Evolutionary conservation across 2,797 vertebrate genomes (phyloP).

Genomic region (Epinephelus malabaricus): DNA sequence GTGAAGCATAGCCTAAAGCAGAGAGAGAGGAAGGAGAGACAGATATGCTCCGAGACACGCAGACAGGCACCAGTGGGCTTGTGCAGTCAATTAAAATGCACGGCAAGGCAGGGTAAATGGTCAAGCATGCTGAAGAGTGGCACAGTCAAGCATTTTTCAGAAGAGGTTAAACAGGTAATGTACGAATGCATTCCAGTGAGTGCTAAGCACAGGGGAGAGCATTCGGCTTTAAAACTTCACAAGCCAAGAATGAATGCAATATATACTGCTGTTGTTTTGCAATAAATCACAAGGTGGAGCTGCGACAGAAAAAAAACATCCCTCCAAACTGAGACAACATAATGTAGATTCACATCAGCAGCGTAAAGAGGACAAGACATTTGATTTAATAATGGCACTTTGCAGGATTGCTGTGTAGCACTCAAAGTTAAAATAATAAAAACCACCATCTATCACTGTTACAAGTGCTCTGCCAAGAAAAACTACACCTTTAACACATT

Average conservation of each 20-base stretch:
- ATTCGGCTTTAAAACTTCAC: slow-evolving; percentile 16
- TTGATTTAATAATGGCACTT: slow-evolving; percentile 4
- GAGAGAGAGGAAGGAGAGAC: slow-evolving; percentile 18
- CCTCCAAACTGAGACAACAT: not conserved
- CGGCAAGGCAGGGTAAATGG: slow-evolving; percentile 26
- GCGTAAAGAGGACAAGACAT: not conserved
- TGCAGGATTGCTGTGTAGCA: not conserved
- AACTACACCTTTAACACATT: not conserved
- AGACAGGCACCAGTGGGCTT: slow-evolving; percentile 18
- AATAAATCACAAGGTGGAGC: slow-evolving; percentile 14
- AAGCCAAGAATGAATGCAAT: slow-evolving; percentile 15
- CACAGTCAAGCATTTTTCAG: slow-evolving; percentile 38
- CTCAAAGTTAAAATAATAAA: not conserved
- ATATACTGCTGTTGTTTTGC: not conserved
- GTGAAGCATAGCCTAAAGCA: slow-evolving; percentile 22
- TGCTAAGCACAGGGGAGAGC: slow-evolving; percentile 9
- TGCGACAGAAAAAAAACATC: not conserved
- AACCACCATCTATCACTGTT: not conserved
- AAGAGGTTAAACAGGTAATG: slow-evolving; percentile 45
- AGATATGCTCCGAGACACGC: slow-evolving; percentile 14
- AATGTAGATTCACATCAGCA: not conserved
- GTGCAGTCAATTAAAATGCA: slow-evolving; percentile 55
- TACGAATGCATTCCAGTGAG: slow-evolving; percentile 29
- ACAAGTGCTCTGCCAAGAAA: not conserved
- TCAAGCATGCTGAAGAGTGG: slow-evolving; percentile 52